Evolutionary conservation across 2,888 invertebrate species (phyloP), one percentile per base, ranked within the genome.

Genomic region (Cordylochernes scorpioides): DNA sequence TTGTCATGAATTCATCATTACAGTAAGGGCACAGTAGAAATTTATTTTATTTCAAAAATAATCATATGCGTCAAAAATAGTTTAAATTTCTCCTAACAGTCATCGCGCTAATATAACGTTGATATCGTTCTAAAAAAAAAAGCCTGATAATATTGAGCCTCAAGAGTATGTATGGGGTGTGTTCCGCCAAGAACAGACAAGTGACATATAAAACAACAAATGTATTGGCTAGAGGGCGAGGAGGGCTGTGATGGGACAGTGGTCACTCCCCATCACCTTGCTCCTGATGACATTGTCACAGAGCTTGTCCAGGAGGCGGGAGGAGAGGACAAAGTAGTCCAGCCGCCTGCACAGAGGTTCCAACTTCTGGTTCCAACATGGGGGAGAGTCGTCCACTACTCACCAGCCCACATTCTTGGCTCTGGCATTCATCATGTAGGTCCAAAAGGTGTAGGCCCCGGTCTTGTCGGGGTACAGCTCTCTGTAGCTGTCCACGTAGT

Each of bases 231-330:
- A n/a, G n/a, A n/a, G n/a, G n/a, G n/a, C n/a, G n/a, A n/a, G n/a
- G n/a, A n/a, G n/a, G n/a, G n/a, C n/a, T n/a, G 73, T 64, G 41
- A 91, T 64, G 0, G 94, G 94, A 50, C 91, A 94, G 55, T 97
- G 94, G 53, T 97, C 94, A 49, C 86, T 88, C 21, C 94, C 94
- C 49, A 64, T 66, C 4, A 88, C 71, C 39, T 71, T 58, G 31
- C 62, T 64, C 27, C 80, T 63, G 41, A 91, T 82, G 14, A 71
- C 60, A 48, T 64, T 73, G 52, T 91, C 88, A 48, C 80, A 78
- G 22, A 94, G 53, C 18, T 70, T 63, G 5, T 50, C 45, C 41
- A 67, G 49, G 15, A 91, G 59, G 30, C 72, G 62, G 45, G 84
- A 62, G 0, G 91, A 88, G 6, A 82, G 57, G 29, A 97, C 62